Evolutionary conservation across 2,113 vertebrate species (phyloP), one percentile per base, ranked within the genome.

Genomic region (Psilopogon haemacephalus): DNA sequence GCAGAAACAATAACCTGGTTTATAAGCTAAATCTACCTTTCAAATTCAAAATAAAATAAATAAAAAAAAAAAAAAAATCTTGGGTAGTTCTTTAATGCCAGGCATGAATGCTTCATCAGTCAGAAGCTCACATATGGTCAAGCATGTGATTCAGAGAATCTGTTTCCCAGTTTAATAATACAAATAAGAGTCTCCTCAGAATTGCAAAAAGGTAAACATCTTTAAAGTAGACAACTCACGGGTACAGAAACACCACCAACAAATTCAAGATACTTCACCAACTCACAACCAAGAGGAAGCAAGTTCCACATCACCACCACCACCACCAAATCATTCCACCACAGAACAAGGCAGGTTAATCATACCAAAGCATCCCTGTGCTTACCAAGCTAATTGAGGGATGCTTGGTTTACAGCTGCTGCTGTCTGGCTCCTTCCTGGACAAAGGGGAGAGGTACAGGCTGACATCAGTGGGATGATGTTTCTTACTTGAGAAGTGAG

Each of bases 11-110:
- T 0, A 54, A 9, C 6, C 37, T 60, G 8, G 74, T 91, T 75
- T 64, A 67, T 44, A 86, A 85, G 55, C 33, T 24, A 37, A 33
- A 69, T 93, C 91, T 89, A 95, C 75, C 94, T 90, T 83, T 77
- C 21, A 68, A 54, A 65, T 62, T 60, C 90, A 16, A 84, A 83
- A 75, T 48, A 19, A 38, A n/a, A n/a, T n/a, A n/a, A n/a, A n/a
- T n/a, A n/a, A n/a, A 42, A 64, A 64, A 19, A 28, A 27, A 30
- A 71, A 58, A 28, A 6, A 65, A 90, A 64, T 21, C 69, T 14
- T 58, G 44, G 84, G 26, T 59, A 46, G 7, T 30, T 91, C 84
- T 65, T 91, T 67, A 38, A 73, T 12, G 33, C 85, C 95, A 94
- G 84, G 90, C 92, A 95, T 89, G 58, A 50, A 71, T 19, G 58